phyloP scores from a whole-genome alignment of 2,888 invertebrate species.

The Leptarthrus brevirostris region DNA sequence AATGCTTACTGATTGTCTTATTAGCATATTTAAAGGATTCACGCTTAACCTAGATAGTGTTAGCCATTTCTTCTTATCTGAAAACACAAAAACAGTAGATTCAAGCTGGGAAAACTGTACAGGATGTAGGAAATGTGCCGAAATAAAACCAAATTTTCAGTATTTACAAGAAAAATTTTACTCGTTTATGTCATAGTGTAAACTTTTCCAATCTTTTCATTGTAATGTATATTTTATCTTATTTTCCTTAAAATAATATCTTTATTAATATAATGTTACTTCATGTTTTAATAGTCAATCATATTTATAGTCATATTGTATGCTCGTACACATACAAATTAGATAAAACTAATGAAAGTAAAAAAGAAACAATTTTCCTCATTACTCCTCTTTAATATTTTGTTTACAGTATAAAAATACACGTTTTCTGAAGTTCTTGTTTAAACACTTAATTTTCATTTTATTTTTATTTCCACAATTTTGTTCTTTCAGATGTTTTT shows the following conservation, averaged over 20 bases:
- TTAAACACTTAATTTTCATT: conserved; percentile 41
- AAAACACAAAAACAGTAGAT: too few species aligned
- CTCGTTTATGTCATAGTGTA: conserved; percentile 47
- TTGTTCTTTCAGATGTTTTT: conserved; percentile 36
- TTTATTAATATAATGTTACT: conserved; percentile 46
- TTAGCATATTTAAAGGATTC: too few species aligned
- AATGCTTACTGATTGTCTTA: too few species aligned
- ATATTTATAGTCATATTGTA: conserved; percentile 47
- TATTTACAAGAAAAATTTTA: conserved; percentile 49
- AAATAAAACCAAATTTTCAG: conserved; percentile 33
- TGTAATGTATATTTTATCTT: conserved; percentile 45
- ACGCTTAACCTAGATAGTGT: too few species aligned
- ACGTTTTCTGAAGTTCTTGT: conserved; percentile 44
- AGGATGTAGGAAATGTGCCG: too few species aligned
- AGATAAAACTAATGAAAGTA: conserved; percentile 33
- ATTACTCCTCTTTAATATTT: conserved; percentile 40
- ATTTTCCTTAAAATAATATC: conserved; percentile 45
- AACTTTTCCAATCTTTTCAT: conserved; percentile 44
- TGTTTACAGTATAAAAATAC: conserved; percentile 49
- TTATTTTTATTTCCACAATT: conserved; percentile 19
- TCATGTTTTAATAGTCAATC: conserved; percentile 42
- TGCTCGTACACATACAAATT: conserved; percentile 35
- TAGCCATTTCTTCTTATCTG: too few species aligned
- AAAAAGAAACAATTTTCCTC: conserved; percentile 46
- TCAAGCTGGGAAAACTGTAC: too few species aligned